These are phyloP conservation scores for Odontothrips loti DNA, from an alignment of 2,888 invertebrate genomes.

Conservation along the genomic window DNA sequence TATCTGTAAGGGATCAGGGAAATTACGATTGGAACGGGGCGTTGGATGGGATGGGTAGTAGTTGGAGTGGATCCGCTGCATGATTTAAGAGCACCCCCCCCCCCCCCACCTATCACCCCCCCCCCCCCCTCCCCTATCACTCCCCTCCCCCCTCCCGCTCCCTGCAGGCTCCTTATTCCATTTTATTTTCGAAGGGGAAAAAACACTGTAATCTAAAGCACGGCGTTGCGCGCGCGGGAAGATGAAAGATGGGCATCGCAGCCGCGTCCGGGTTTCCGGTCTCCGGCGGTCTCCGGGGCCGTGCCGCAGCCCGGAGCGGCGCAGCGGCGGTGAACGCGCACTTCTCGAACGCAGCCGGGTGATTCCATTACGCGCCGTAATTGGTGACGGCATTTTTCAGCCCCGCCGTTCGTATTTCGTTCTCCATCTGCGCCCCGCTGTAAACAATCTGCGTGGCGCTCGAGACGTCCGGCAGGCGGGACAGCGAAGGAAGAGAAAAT, in stretches of 20 bases:
- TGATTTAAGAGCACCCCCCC: background rate
- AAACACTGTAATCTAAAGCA: background rate
- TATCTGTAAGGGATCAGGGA: no score
- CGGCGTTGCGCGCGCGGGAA: background rate
- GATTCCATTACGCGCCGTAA: background rate
- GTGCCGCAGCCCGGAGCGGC: background rate
- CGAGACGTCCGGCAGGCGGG: no score
- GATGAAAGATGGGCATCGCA: background rate
- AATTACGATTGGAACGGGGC: background rate
- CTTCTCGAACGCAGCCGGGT: background rate
- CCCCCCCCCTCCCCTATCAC: no score
- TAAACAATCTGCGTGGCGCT: no score
- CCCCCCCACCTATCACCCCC: no score
- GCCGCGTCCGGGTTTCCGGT: background rate
- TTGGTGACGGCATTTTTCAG: constrained; percentile 1
- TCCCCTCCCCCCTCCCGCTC: no score
- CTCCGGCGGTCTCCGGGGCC: background rate
- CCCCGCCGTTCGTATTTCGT: no score
- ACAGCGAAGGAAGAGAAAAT: no score
- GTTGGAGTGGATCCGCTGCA: background rate
- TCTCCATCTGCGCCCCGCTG: no score
- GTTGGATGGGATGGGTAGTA: background rate
- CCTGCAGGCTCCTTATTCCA: no score
- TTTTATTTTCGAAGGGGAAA: background rate
- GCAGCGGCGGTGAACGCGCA: background rate